These are phyloP conservation scores for Eospalax fontanierii DNA, from an alignment of 2,797 vertebrate species.

Conservation along the genomic window DNA sequence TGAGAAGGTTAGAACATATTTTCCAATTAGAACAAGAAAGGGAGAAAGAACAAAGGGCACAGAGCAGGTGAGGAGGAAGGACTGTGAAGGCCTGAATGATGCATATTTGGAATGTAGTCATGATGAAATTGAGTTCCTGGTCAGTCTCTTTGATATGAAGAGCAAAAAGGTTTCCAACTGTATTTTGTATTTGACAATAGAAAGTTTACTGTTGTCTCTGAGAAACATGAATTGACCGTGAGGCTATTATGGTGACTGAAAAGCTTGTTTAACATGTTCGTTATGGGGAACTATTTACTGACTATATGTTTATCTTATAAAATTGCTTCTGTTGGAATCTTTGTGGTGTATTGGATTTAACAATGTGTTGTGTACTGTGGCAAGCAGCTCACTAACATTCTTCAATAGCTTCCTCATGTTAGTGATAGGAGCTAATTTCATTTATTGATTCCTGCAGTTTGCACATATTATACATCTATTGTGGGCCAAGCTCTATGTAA, in stretches of 20 bases:
- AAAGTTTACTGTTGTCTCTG: conserved; percentile 21
- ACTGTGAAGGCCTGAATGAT: background rate
- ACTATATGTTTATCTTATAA: conserved; percentile 70
- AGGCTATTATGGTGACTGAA: conserved; percentile 35
- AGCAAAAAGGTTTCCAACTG: background rate
- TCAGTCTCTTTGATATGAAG: conserved; percentile 1
- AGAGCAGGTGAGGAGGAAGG: background rate
- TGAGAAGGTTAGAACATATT: conserved; percentile 21
- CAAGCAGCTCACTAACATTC: background rate
- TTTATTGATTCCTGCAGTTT: background rate
- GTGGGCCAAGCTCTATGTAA: background rate
- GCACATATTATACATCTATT: background rate
- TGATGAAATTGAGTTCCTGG: conserved; percentile 24
- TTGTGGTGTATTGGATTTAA: conserved; percentile 64
- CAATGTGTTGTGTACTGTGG: background rate
- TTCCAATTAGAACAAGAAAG: conserved; percentile 42
- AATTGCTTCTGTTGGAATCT: conserved; percentile 60
- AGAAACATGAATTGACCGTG: conserved; percentile 33
- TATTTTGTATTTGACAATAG: conserved; percentile 34
- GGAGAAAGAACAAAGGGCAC: background rate
- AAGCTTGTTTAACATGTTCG: conserved; percentile 66
- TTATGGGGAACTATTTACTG: conserved; percentile 65
- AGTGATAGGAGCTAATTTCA: background rate
- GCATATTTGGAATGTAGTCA: background rate
- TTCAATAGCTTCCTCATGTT: background rate